Conservation (phyloP, 2,113 vertebrate genomes). For the Heterochromis multidens region DNA sequence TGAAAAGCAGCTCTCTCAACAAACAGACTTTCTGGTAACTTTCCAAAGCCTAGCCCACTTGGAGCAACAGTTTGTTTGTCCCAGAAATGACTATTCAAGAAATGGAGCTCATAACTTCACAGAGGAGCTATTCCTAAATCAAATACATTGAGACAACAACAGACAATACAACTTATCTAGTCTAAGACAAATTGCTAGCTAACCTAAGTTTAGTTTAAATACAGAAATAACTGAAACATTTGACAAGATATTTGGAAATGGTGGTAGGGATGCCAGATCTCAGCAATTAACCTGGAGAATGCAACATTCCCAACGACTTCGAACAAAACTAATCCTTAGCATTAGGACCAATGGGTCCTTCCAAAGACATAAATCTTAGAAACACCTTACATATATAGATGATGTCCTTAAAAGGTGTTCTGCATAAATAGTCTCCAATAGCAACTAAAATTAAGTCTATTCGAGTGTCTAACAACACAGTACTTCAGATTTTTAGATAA, state of each 20-base stretch:
- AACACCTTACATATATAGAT: neutral
- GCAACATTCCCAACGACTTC: neutral
- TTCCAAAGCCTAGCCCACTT: neutral
- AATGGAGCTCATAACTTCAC: neutral
- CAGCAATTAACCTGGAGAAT: no score
- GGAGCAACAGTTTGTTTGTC: constrained; percentile 1
- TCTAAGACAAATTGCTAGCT: neutral
- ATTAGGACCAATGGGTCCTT: neutral
- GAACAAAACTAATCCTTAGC: neutral
- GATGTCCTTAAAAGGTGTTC: no score
- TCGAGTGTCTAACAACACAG: no score
- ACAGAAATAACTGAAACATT: neutral
- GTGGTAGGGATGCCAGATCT: neutral
- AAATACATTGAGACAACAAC: neutral
- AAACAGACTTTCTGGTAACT: neutral
- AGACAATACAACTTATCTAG: no score
- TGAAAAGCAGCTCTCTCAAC: constrained; percentile 40
- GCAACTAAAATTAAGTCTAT: no score
- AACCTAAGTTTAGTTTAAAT: neutral
- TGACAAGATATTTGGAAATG: neutral
- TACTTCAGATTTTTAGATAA: no score
- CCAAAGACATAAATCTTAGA: neutral
- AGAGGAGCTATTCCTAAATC: neutral
- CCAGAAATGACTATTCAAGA: neutral
- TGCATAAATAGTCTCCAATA: no score